Evolutionary conservation across 2,113 vertebrate species (phyloP), one percentile per base, ranked within the genome.

Genomic region (Bubo blakistoni): DNA sequence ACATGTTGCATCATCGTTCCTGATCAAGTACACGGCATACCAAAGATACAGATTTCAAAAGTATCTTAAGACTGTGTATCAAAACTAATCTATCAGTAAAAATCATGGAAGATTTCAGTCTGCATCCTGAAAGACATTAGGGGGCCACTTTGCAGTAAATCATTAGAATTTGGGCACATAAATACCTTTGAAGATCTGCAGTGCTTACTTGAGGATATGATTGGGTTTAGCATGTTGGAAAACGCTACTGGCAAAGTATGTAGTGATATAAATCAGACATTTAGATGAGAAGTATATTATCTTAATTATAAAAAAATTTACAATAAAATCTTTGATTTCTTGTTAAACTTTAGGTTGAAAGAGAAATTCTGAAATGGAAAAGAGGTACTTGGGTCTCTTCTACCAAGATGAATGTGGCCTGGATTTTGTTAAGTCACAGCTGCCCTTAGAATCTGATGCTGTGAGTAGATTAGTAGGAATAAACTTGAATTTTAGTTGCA

Each of bases 401-500:
- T 27, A 25, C 32, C 46, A 73, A 91, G 38, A 42, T 66, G 18
- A 61, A n/a, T 4, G 3, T 20, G 38, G 19, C 27, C 7, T 86
- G 52, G 34, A 16, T 84, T 80, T 94, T 80, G 26, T 65, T 55
- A 79, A 58, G 40, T 77, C 67, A 58, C 47, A 61, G 34, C 49
- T 81, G 51, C 74, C 32, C 66, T 94, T 92, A 49, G 67, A 94
- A 54, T 77, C 34, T 40, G 61, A 61, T 34, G 40, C 58, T 84
- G 34, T 73, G 30, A 73, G 38, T 47, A 94, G 83, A 83, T 88
- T 88, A 86, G 65, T 55, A 94, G 61, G 58, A 96, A 94, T 92
- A 93, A 93, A 94, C 55, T 94, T 88, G 92, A 65, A 96, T 94
- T 98, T 97, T 94, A 81, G 77, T 96, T 95, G 73, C 83, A 95